Evolutionary conservation across 2,113 vertebrate genomes (phyloP), one percentile per base, ranked within the genome.

Genomic region (Acanthochromis polyacanthus): DNA sequence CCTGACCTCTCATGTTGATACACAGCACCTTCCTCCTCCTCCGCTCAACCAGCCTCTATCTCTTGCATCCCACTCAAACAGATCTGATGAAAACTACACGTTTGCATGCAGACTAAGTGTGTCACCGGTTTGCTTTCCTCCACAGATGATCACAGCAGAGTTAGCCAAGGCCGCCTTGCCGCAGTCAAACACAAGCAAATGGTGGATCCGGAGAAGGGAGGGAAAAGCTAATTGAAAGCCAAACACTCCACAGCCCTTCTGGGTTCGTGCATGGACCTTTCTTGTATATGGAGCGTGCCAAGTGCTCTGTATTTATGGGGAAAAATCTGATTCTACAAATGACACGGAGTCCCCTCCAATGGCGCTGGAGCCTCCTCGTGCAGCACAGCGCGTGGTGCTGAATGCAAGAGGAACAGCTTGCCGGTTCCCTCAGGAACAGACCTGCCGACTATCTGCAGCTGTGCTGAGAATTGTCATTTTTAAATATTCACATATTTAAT

Each of bases 401-500:
- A 93, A 90, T 90, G 87, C 86, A 78, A 72, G 70, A 75, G 72
- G 81, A 94, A 95, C 93, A 95, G 95, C 94, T 95, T 94, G 94
- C 81, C 71, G 45, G 51, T 32, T 90, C 93, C 91, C 93, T 40
- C 25, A 80, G 93, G 93, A 91, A 84, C 63, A 65, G 87, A 91
- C 90, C 92, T 92, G 90, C 86, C 80, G 90, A 89, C 85, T 78
- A 82, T 85, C 86, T 90, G 91, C 94, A 95, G 92, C 93, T 95
- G 92, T 93, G 89, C 82, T 78, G 89, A 91, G 92, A 91, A 91
- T 92, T 93, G 89, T 93, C 87, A 84, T 92, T 93, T 91, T 93
- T 92, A 95, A 93, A 94, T 94, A 95, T 94, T 95, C 94, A 91
- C 92, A 94, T 94, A 94, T 95, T 95, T 94, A 95, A 95, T 95